A percentile compares a stretch with the other conserved stretches of the same genome.
These are phyloP conservation scores for Xiphydria camelus DNA, from an alignment of 2,888 invertebrate species.

Conservation along the genomic window DNA sequence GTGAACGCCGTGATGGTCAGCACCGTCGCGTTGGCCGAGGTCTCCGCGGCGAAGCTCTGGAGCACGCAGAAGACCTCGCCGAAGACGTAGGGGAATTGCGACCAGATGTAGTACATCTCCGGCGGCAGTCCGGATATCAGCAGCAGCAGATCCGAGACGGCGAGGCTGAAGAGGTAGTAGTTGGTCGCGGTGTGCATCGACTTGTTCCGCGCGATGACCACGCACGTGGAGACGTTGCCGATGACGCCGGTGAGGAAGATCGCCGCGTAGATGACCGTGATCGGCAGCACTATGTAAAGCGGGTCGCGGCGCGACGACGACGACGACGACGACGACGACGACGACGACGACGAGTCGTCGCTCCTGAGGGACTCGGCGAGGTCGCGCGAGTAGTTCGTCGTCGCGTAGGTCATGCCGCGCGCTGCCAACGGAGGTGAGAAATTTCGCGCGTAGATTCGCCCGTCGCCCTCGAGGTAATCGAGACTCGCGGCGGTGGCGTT, in stretches of 20 bases:
- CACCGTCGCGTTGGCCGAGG: constrained; percentile 84
- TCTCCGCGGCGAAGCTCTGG: constrained; percentile 79
- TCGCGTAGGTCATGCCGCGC: background rate
- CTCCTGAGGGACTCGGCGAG: constrained; percentile 5
- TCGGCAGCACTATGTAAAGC: constrained; percentile 66
- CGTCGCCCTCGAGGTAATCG: background rate
- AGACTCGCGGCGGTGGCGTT: background rate
- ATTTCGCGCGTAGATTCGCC: background rate
- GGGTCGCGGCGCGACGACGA: constrained; percentile 62
- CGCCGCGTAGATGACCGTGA: constrained; percentile 69
- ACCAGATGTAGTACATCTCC: constrained; percentile 78
- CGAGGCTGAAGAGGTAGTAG: constrained; percentile 79
- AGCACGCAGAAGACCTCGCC: constrained; percentile 77
- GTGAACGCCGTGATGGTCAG: constrained; percentile 87
- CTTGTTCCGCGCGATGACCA: constrained; percentile 75
- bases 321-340: too few species aligned
- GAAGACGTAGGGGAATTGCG: constrained; percentile 72
- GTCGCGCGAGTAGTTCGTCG: constrained; percentile 17
- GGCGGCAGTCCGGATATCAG: constrained; percentile 78
- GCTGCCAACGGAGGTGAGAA: background rate
- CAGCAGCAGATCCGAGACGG: constrained; percentile 76
- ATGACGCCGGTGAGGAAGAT: constrained; percentile 76
- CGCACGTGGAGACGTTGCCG: constrained; percentile 80
- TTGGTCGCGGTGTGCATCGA: constrained; percentile 86
- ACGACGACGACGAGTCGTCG: constrained; percentile 4